Evolutionary conservation across 1,140 invertebrate genomes (phyloP), one percentile per base, ranked within the genome.

Genomic region (Venustaconcha ellipsiformis): DNA sequence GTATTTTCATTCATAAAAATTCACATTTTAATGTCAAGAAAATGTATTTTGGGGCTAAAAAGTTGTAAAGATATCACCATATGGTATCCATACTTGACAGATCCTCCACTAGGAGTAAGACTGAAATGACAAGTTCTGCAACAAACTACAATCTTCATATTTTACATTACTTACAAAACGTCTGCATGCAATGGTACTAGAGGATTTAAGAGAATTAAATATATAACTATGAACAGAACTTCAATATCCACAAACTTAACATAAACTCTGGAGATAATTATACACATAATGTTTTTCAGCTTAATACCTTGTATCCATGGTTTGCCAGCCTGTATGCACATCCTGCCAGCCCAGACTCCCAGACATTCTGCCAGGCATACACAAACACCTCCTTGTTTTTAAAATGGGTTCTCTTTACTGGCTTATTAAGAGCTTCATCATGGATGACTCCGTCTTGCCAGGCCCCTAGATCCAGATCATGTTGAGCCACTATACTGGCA

Each of bases 361-460:
- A 89, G 1, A 88, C 82, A 76, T 88, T 89, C 57, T 87, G 82
- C 87, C 88, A 88, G 2, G 83, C 85, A 78, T 85, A 84, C 18
- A 81, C 80, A 77, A 78, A 66, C 23, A 87, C 85, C 17, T 83
- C 79, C 30, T 80, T 70, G 69, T 78, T 84, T 57, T 78, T 80
- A 69, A 87, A 84, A 57, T 80, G 81, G n/a, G 66, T 55, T 67
- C 78, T 78, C 48, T 78, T 66, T 20, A 83, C 72, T 18, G 80
- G 78, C 26, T 69, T 64, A 17, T 78, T n/a, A 20, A 72, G 62
- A 17, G 71, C n/a, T 56, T 78, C 76, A 72, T 80, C 74, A 57
- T 79, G 62, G 17, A 88, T 80, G 0, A 87, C 80, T 3, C 85
- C 87, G 80, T 87, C 86, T 64, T 86, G 82, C 87, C 87, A 88